Evolutionary conservation across 2,113 vertebrate genomes (phyloP).

Genomic region (Crotalus helleri): DNA sequence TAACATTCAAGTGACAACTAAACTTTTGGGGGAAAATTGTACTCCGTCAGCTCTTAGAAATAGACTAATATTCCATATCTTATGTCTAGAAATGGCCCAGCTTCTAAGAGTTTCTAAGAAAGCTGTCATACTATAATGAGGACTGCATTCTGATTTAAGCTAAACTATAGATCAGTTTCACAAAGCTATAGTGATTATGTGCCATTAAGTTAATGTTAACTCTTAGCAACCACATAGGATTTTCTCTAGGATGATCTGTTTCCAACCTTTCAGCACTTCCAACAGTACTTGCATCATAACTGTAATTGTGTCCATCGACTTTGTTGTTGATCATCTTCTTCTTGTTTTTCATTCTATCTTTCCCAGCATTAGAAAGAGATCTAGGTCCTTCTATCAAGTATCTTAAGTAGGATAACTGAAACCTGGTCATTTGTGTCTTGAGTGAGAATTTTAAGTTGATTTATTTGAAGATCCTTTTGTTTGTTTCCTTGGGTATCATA

Average conservation of each 20-base stretch:
- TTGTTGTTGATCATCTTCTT: background rate
- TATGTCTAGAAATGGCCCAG: background rate
- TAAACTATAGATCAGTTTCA: background rate
- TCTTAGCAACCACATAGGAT: background rate
- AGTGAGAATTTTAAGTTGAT: background rate
- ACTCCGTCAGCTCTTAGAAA: no score
- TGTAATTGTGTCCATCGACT: background rate
- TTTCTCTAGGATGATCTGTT: background rate
- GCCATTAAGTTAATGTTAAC: background rate
- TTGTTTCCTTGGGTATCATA: background rate
- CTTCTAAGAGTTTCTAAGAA: background rate
- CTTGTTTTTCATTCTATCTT: background rate
- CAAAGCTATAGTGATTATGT: background rate
- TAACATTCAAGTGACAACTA: no score
- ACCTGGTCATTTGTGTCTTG: background rate
- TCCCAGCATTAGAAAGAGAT: background rate
- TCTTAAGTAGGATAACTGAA: background rate
- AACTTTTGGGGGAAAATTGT: no score
- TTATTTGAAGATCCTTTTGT: background rate
- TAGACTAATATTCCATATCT: no score
- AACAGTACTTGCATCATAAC: background rate
- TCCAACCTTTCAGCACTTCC: background rate
- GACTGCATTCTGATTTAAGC: background rate
- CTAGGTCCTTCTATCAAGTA: background rate
- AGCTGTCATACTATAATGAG: background rate